Evolutionary conservation across 53 echinoderm and acorn worm genomes (phyloP).

Genomic region (Holothuria leucospilota): DNA sequence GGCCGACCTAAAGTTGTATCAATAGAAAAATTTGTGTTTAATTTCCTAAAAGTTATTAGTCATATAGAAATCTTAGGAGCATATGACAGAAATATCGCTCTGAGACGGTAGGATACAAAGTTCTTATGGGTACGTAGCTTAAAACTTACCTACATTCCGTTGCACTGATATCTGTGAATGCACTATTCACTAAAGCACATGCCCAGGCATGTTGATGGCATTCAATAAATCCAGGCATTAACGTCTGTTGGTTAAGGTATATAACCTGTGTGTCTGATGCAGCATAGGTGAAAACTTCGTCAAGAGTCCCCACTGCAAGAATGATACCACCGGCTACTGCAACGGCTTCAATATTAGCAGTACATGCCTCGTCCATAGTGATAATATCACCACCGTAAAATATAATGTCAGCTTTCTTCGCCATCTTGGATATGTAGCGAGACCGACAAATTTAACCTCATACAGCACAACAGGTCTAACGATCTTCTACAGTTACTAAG

Average conservation of each 20-base stretch:
- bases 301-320: slow-evolving; percentile 53
- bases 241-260: slow-evolving; percentile 60
- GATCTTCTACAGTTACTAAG: no score
- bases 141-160: slow-evolving; percentile 40
- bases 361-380: slow-evolving; percentile 4
- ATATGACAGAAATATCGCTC: no score
- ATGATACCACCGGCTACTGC: slow-evolving; percentile 51
- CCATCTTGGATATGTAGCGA: not conserved
- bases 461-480: no score
- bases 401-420: slow-evolving; percentile 9
- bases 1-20: no score
- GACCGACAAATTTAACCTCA: no score
- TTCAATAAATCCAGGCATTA: slow-evolving; percentile 74
- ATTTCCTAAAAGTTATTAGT: no score
- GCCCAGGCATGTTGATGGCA: slow-evolving; percentile 63
- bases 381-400: slow-evolving; percentile 20
- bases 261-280: slow-evolving; percentile 40
- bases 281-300: slow-evolving; percentile 44
- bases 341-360: slow-evolving; percentile 33
- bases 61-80: no score
- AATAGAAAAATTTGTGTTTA: no score
- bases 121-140: no score
- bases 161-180: slow-evolving; percentile 61
- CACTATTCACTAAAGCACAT: slow-evolving; percentile 51
- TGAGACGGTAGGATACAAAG: no score